Conservation (phyloP, 2,888 invertebrate genomes). For the Perizoma affinitatum region DNA sequence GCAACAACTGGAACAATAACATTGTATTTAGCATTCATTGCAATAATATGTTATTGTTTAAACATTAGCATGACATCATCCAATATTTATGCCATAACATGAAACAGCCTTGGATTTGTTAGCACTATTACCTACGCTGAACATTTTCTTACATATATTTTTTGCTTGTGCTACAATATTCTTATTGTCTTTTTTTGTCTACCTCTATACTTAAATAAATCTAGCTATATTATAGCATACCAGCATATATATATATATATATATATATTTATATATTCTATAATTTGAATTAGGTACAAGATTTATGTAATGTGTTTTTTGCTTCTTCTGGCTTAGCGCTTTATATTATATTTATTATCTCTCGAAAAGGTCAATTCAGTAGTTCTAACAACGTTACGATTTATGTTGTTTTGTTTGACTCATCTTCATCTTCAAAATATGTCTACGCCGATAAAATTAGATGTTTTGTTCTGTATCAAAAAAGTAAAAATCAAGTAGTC, state of each 20-base stretch:
- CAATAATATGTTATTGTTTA: conserved; percentile 3
- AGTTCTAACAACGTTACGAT: no score
- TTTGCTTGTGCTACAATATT: not conserved
- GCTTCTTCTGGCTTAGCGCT: no score
- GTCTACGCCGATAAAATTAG: no score
- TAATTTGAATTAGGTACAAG: no score
- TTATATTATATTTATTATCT: no score
- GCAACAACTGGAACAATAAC: conserved; percentile 86
- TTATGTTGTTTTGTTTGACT: no score
- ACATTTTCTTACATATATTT: not conserved
- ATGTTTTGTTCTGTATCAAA: not conserved
- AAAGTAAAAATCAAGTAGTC: not conserved
- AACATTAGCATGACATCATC: conserved; percentile 12
- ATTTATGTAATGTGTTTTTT: no score
- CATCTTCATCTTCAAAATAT: no score
- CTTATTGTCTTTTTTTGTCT: not conserved
- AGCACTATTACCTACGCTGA: not conserved
- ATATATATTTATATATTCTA: no score
- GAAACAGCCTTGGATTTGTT: conserved; percentile 13
- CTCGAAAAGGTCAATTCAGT: no score
- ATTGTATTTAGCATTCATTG: conserved; percentile 17
- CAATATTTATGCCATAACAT: conserved; percentile 10
- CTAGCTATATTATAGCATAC: not conserved
- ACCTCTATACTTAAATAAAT: not conserved
- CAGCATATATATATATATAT: no score